These are phyloP conservation scores for Mugil cephalus DNA, from an alignment of 2,113 vertebrate genomes.

Conservation along the genomic window DNA sequence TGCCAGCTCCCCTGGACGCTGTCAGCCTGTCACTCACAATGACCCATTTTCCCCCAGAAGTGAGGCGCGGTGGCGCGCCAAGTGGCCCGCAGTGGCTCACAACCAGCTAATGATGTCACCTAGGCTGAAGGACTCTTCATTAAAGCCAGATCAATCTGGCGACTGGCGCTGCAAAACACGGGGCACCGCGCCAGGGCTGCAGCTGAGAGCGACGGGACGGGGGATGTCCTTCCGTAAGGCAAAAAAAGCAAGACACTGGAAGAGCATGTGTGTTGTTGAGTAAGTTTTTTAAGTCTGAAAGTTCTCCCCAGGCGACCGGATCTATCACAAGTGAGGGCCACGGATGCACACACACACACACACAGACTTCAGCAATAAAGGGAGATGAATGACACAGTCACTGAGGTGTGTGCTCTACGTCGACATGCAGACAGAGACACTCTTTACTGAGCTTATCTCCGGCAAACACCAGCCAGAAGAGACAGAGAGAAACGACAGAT, in stretches of 20 bases:
- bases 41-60: slow-evolving; percentile 63
- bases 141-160: slow-evolving; percentile 79
- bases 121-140: slow-evolving; percentile 80
- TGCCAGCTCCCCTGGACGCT: slow-evolving; percentile 31
- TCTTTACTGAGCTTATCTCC: slow-evolving; percentile 67
- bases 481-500: slow-evolving; percentile 38
- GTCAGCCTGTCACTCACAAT: slow-evolving; percentile 64
- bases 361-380: slow-evolving; percentile 28
- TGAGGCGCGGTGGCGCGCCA: slow-evolving; percentile 42
- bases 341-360: slow-evolving; percentile 21
- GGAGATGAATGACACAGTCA: slow-evolving; percentile 60
- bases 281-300: slow-evolving; percentile 18
- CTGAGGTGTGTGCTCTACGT: slow-evolving; percentile 40
- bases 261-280: background rate
- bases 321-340: slow-evolving; percentile 24
- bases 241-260: background rate
- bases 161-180: slow-evolving; percentile 28
- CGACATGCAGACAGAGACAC: slow-evolving; percentile 46
- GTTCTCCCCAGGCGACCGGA: slow-evolving; percentile 4
- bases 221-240: background rate
- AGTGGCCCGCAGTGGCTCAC: slow-evolving; percentile 57
- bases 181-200: slow-evolving; percentile 45
- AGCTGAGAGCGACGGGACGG: slow-evolving; percentile 13
- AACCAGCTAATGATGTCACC: slow-evolving; percentile 80
- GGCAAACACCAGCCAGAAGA: slow-evolving; percentile 53